A percentile compares a stretch with the other conserved stretches of the same genome.
Conservation (phyloP, 2,888 invertebrate genomes). For the Cynaeus angustus region DNA sequence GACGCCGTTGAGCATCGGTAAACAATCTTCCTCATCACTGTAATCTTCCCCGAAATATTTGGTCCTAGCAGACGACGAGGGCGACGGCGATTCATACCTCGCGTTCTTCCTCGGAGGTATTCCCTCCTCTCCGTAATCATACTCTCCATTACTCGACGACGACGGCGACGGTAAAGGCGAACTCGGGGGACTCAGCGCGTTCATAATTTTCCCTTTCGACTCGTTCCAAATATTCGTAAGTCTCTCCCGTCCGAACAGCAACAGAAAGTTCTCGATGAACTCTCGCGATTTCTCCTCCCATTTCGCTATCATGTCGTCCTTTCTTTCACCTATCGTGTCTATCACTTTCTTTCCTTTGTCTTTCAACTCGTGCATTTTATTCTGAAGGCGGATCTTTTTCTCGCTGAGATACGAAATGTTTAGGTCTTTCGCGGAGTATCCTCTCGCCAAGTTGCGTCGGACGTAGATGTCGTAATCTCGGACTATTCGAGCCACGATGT, state of each 20-base stretch:
- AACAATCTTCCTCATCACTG: slow-evolving; percentile 66
- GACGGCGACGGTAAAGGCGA: slow-evolving; percentile 76
- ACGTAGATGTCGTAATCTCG: slow-evolving; percentile 99
- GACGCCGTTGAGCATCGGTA: slow-evolving; percentile 35
- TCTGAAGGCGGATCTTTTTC: slow-evolving; percentile 96
- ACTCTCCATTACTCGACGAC: slow-evolving; percentile 67
- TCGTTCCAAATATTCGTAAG: slow-evolving; percentile 94
- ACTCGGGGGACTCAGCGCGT: slow-evolving; percentile 92
- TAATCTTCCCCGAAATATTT: slow-evolving; percentile 64
- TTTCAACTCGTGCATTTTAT: slow-evolving; percentile 97
- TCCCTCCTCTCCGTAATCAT: slow-evolving; percentile 66
- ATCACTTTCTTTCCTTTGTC: slow-evolving; percentile 93
- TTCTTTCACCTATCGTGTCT: slow-evolving; percentile 87
- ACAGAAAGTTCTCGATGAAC: slow-evolving; percentile 95
- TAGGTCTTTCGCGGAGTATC: slow-evolving; percentile 98
- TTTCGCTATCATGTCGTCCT: slow-evolving; percentile 92
- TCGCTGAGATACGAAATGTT: slow-evolving; percentile 99
- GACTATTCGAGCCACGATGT: slow-evolving; percentile 98
- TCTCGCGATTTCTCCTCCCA: slow-evolving; percentile 99
- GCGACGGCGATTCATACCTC: slow-evolving; percentile 66
- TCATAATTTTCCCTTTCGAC: slow-evolving; percentile 90
- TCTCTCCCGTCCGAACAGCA: slow-evolving; percentile 93
- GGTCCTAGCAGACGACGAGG: slow-evolving; percentile 55
- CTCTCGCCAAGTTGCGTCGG: slow-evolving; percentile 95
- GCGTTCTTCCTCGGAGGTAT: slow-evolving; percentile 69